phyloP scores from a whole-genome alignment of 2,888 invertebrate species.

The Venusia cambrica region DNA sequence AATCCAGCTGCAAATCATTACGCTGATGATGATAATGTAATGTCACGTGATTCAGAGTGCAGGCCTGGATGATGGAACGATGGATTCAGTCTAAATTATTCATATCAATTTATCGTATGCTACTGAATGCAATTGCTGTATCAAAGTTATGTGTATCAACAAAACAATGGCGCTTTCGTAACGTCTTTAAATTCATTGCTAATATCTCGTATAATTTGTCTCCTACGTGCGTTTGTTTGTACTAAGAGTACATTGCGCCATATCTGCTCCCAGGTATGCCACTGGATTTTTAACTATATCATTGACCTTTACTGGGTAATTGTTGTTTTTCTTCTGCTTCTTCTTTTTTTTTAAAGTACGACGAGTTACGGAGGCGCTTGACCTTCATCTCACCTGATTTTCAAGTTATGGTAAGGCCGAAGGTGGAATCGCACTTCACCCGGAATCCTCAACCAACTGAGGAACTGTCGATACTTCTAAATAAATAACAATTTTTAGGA shows the following conservation, averaged over 20 bases:
- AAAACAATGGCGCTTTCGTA: constrained; percentile 56
- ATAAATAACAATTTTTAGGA: too few relatives aligned
- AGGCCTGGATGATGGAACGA: too few relatives aligned
- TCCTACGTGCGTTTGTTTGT: constrained; percentile 48
- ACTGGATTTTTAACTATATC: constrained; percentile 12
- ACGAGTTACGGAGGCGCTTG: too few relatives aligned
- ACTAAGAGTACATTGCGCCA: constrained; percentile 27
- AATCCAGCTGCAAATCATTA: too few relatives aligned
- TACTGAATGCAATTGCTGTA: constrained; percentile 16
- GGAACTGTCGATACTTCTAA: too few relatives aligned
- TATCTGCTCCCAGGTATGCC: constrained; percentile 16
- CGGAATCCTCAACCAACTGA: too few relatives aligned
- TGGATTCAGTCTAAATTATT: constrained; percentile 17
- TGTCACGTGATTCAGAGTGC: too few relatives aligned
- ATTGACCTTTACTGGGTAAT: constrained; percentile 9
- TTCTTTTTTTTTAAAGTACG: too few relatives aligned
- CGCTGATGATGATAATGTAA: too few relatives aligned
- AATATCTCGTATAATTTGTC: constrained; percentile 60
- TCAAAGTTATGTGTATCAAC: constrained; percentile 43
- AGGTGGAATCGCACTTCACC: too few relatives aligned
- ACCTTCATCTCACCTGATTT: too few relatives aligned
- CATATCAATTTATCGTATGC: constrained; percentile 12
- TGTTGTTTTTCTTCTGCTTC: constrained; percentile 4
- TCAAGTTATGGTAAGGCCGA: too few relatives aligned
- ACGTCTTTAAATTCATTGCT: constrained; percentile 53